phyloP scores from a whole-genome alignment of 2,888 invertebrate genomes.

The Anoplius nigerrimus region DNA sequence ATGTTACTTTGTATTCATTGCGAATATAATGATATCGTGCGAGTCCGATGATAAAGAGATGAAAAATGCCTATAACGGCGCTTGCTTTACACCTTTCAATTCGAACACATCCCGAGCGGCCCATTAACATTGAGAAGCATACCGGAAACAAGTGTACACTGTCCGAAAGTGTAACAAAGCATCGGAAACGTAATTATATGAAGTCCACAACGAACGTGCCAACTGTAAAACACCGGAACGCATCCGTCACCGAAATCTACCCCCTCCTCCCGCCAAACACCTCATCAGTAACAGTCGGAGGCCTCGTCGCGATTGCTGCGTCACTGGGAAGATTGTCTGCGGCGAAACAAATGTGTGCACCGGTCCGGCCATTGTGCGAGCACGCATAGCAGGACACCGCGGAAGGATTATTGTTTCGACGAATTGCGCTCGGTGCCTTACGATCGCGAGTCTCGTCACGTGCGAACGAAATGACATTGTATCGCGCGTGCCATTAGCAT shows the following conservation, averaged over 20 bases:
- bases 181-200: too few species aligned
- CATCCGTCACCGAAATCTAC: background rate
- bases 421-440: slow-evolving; percentile 39
- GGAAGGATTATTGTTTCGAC: slow-evolving; percentile 66
- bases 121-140: too few species aligned
- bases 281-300: slow-evolving; percentile 22
- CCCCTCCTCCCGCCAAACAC: background rate
- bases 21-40: too few species aligned
- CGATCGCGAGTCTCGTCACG: slow-evolving; percentile 25
- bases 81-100: too few species aligned
- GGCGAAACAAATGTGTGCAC: slow-evolving; percentile 63
- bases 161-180: too few species aligned
- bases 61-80: too few species aligned
- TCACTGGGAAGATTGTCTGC: slow-evolving; percentile 49
- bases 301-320: slow-evolving; percentile 39
- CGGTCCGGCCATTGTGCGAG: slow-evolving; percentile 39
- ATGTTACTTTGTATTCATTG: too few species aligned
- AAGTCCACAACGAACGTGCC: too few species aligned
- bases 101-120: too few species aligned
- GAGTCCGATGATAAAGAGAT: too few species aligned
- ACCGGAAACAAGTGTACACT: too few species aligned
- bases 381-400: slow-evolving; percentile 28
- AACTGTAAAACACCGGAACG: too few species aligned
- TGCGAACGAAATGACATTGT: slow-evolving; percentile 23
- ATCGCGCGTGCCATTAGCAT: background rate